phyloP scores from a whole-genome alignment of 2,888 invertebrate species.

The Netelia melanura region DNA sequence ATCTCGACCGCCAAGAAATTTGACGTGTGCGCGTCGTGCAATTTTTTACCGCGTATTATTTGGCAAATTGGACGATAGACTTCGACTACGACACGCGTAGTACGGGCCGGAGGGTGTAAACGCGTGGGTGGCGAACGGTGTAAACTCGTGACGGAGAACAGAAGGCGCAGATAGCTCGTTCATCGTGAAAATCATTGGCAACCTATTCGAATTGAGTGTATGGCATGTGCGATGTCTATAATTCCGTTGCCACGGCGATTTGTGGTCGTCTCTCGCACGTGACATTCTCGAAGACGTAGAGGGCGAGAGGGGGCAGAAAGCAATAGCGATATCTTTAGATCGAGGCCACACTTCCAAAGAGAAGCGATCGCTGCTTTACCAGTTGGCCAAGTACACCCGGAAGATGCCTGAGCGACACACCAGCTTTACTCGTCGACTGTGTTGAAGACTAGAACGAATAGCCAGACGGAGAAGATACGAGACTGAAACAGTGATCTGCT shows the following conservation, averaged over 20 bases:
- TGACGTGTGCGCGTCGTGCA: neutral
- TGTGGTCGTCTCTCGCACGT: slow-evolving; percentile 54
- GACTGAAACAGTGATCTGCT: slow-evolving; percentile 80
- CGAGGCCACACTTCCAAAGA: slow-evolving; percentile 78
- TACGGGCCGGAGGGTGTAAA: slow-evolving; percentile 21
- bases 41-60: slow-evolving; percentile 1
- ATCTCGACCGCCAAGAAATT: too few relatives aligned
- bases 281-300: slow-evolving; percentile 44
- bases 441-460: slow-evolving; percentile 43
- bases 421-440: slow-evolving; percentile 32
- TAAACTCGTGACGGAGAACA: slow-evolving; percentile 41
- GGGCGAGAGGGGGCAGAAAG: slow-evolving; percentile 62
- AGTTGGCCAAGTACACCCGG: slow-evolving; percentile 82
- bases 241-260: slow-evolving; percentile 47
- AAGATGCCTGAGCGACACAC: slow-evolving; percentile 74
- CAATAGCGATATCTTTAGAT: slow-evolving; percentile 81
- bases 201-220: slow-evolving; percentile 71
- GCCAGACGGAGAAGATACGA: slow-evolving; percentile 69
- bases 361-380: slow-evolving; percentile 76
- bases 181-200: slow-evolving; percentile 73
- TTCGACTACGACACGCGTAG: neutral
- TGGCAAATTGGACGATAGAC: slow-evolving; percentile 2
- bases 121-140: slow-evolving; percentile 14
- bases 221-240: slow-evolving; percentile 10
- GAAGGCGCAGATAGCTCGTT: slow-evolving; percentile 21